Evolutionary conservation across 2,113 vertebrate genomes (phyloP).

Genomic region (Hemichromis elongatus): DNA sequence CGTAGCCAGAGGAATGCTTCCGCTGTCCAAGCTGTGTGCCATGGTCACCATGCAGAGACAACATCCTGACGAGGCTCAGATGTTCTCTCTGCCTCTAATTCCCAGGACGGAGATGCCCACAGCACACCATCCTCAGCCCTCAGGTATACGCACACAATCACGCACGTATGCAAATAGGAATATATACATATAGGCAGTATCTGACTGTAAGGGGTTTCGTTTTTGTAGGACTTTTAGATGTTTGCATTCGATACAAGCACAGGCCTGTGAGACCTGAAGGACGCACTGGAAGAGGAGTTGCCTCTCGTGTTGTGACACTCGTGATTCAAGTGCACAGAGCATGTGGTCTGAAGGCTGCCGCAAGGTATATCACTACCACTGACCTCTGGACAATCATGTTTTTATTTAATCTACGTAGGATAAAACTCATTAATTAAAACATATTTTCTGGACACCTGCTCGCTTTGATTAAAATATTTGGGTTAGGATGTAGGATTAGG

Average conservation of each 20-base stretch:
- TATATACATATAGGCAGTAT: not conserved
- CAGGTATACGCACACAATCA: constrained; percentile 70
- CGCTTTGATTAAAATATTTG: not conserved
- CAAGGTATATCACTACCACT: constrained; percentile 72
- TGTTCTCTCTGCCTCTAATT: constrained; percentile 84
- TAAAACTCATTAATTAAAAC: not conserved
- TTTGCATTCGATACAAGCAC: constrained; percentile 81
- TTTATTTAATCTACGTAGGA: not conserved
- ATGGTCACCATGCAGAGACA: constrained; percentile 86
- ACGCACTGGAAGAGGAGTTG: constrained; percentile 44
- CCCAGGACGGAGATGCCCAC: constrained; percentile 66
- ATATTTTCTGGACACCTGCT: not conserved
- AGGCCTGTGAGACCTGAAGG: constrained; percentile 55
- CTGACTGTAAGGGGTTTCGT: not conserved
- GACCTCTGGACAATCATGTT: not conserved
- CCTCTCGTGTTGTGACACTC: constrained; percentile 75
- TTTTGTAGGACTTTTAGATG: constrained; percentile 81
- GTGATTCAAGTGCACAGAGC: constrained; percentile 84
- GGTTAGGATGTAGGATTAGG: not conserved
- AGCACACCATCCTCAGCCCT: constrained; percentile 63
- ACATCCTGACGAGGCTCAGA: constrained; percentile 76
- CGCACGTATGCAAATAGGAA: not conserved
- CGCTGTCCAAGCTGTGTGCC: constrained; percentile 88
- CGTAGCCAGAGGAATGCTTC: constrained; percentile 85
- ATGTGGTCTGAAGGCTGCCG: constrained; percentile 88